Conservation (phyloP, 2,113 vertebrate species). For the Sakesphorus luctuosus region DNA sequence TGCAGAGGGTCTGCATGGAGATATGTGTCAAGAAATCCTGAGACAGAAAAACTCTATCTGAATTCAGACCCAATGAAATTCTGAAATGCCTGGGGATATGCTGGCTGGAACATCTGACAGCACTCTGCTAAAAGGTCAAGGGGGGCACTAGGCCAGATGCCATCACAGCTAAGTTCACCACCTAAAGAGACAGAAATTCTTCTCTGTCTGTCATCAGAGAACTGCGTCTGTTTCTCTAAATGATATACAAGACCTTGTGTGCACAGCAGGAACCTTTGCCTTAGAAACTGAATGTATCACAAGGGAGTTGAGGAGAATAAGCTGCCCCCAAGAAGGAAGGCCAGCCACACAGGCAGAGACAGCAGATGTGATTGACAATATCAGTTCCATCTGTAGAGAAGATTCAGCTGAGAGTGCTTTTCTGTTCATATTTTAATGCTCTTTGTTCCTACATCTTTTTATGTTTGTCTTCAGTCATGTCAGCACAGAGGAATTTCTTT, state of each 20-base stretch:
- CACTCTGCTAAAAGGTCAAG: conserved; percentile 19
- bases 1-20: background rate
- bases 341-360: background rate
- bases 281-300: background rate
- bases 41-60: background rate
- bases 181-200: conserved; percentile 41
- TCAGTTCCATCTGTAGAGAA: background rate
- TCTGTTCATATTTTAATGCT: background rate
- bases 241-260: background rate
- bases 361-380: background rate
- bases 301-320: accelerated
- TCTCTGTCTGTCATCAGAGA: conserved; percentile 24
- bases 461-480: background rate
- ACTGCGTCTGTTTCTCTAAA: conserved; percentile 43
- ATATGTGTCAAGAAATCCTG: background rate
- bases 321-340: background rate
- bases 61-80: background rate
- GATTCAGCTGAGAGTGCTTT: background rate
- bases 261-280: background rate
- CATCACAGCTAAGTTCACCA: conserved; percentile 25
- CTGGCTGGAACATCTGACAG: conserved; percentile 23
- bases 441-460: background rate
- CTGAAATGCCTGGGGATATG: background rate
- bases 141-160: conserved; percentile 9
- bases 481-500: conserved; percentile 17